phyloP scores from a whole-genome alignment of 2,113 vertebrate species.

The Atractosteus spatula region DNA sequence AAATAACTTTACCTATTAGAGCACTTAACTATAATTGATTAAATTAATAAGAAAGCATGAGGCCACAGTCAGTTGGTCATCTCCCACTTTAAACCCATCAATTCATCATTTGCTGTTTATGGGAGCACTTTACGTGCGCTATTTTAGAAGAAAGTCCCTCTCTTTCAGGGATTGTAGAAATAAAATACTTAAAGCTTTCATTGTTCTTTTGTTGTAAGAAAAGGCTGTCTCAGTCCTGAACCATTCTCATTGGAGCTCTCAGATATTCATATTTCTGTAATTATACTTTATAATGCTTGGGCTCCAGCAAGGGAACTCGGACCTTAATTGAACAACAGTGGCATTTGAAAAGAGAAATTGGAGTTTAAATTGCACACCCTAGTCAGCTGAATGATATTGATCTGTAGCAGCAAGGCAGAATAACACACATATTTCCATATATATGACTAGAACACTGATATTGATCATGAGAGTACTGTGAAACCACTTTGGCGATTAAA shows the following conservation, averaged over 20 bases:
- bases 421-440: neutral
- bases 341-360: neutral
- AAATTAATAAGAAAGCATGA: neutral
- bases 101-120: neutral
- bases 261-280: neutral
- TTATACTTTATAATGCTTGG: neutral
- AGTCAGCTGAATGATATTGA: conserved; percentile 4
- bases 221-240: neutral
- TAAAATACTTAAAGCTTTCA: neutral
- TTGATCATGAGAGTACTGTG: too few relatives aligned
- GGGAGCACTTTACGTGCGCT: neutral
- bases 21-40: neutral
- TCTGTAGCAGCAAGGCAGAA: neutral
- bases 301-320: neutral
- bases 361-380: neutral
- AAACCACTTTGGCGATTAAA: too few relatives aligned
- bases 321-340: neutral
- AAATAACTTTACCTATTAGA: too few relatives aligned
- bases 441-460: neutral
- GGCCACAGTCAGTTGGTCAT: neutral
- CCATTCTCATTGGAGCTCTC: neutral
- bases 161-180: neutral
- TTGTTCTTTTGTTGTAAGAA: neutral
- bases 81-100: neutral
- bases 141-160: neutral